Conservation (phyloP, 2,113 vertebrate genomes). For the Cygnus buccinator region DNA sequence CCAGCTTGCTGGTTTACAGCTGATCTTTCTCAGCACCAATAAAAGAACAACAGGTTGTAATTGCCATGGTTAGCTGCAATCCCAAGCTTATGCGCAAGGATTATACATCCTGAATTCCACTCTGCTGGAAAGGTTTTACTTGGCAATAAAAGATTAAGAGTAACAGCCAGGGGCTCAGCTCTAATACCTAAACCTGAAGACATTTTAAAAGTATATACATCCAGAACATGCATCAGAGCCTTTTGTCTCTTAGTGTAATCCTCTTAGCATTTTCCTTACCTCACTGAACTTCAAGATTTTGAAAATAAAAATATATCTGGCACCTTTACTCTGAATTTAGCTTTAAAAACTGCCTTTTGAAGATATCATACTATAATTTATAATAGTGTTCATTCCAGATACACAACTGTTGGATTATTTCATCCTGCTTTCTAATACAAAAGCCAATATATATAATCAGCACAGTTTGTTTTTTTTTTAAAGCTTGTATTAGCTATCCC, state of each 20-base stretch:
- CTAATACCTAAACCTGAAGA: slow-evolving; percentile 64
- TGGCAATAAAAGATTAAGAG: slow-evolving; percentile 75
- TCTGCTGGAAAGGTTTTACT: slow-evolving; percentile 75
- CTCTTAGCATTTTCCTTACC: slow-evolving; percentile 72
- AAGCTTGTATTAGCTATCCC: neutral
- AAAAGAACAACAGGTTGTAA: slow-evolving; percentile 80
- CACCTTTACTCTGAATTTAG: slow-evolving; percentile 31
- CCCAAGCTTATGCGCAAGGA: slow-evolving; percentile 64
- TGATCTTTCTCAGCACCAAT: slow-evolving; percentile 46
- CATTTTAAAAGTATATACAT: slow-evolving; percentile 54
- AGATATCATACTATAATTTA: neutral
- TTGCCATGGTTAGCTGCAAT: slow-evolving; percentile 61
- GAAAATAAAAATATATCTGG: slow-evolving; percentile 33
- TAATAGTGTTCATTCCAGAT: neutral
- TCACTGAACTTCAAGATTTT: slow-evolving; percentile 46
- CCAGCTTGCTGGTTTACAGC: neutral
- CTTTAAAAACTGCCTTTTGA: slow-evolving; percentile 13
- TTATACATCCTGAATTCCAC: slow-evolving; percentile 73
- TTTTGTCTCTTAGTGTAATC: slow-evolving; percentile 73
- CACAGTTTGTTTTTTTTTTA: neutral
- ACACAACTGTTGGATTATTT: neutral
- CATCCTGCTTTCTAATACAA: neutral
- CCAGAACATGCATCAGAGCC: neutral
- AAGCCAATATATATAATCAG: neutral
- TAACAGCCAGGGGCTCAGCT: slow-evolving; percentile 71